These are phyloP conservation scores for Glaucomys volans DNA, from an alignment of 2,113 vertebrate species.

Conservation along the genomic window DNA sequence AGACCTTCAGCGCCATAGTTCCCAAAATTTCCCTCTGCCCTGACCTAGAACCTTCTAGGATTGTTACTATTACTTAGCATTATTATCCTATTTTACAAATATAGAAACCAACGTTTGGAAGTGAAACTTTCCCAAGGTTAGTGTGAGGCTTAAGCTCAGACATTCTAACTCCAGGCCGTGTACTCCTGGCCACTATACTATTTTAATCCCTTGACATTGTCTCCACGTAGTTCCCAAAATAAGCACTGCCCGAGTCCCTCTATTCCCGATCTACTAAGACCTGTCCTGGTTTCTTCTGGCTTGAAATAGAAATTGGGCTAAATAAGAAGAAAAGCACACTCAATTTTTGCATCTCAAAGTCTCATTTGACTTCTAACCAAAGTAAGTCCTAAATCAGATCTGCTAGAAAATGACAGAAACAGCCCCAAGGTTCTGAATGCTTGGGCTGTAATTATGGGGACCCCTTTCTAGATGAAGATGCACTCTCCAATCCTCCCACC, in stretches of 20 bases:
- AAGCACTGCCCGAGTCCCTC: background rate
- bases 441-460: background rate
- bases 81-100: background rate
- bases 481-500: too few relatives aligned
- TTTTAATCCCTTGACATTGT: background rate
- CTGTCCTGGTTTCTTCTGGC: background rate
- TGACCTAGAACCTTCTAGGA: background rate
- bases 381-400: background rate
- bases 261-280: background rate
- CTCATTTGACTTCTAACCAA: background rate
- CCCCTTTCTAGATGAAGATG: background rate
- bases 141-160: background rate
- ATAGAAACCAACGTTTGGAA: background rate
- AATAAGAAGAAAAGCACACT: background rate
- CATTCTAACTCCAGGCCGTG: background rate
- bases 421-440: background rate
- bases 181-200: background rate
- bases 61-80: background rate
- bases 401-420: background rate
- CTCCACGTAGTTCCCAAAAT: rapidly evolving
- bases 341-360: background rate
- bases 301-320: background rate
- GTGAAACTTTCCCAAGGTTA: background rate
- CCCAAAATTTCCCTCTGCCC: background rate
- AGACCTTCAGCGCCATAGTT: background rate